Evolutionary conservation across 2,888 invertebrate species (phyloP).

Genomic region (Sympetrum striolatum): DNA sequence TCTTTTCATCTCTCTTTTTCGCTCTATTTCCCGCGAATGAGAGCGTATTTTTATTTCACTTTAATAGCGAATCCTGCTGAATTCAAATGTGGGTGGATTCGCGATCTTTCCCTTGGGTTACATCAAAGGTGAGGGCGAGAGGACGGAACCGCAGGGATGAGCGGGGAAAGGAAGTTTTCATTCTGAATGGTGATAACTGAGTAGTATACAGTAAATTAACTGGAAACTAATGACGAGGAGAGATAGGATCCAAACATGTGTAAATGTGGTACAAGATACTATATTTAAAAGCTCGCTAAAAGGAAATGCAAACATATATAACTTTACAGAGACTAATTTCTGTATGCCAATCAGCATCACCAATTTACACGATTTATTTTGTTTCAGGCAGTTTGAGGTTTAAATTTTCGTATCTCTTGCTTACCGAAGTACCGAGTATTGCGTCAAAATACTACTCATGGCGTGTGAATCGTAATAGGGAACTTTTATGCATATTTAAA

Average conservation of each 20-base stretch:
- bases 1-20: slow-evolving; percentile 8
- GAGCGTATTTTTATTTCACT: background rate
- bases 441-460: too few species aligned
- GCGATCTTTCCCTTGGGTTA: background rate
- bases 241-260: too few species aligned
- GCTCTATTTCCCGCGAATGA: slow-evolving; percentile 13
- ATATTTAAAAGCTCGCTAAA: background rate
- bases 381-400: too few species aligned
- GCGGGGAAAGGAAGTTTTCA: background rate
- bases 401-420: too few species aligned
- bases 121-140: background rate
- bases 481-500: too few species aligned
- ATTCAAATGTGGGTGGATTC: background rate
- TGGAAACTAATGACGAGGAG: background rate
- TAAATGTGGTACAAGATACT: background rate
- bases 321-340: too few species aligned
- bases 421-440: too few species aligned
- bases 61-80: slow-evolving; percentile 5
- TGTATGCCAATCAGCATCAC: too few species aligned
- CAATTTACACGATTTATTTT: too few species aligned
- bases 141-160: background rate
- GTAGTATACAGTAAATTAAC: background rate
- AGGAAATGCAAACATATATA: background rate
- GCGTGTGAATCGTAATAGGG: too few species aligned
- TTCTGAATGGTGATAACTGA: background rate